Evolutionary conservation across 2,113 vertebrate species (phyloP).

Genomic region (Procapra przewalskii): DNA sequence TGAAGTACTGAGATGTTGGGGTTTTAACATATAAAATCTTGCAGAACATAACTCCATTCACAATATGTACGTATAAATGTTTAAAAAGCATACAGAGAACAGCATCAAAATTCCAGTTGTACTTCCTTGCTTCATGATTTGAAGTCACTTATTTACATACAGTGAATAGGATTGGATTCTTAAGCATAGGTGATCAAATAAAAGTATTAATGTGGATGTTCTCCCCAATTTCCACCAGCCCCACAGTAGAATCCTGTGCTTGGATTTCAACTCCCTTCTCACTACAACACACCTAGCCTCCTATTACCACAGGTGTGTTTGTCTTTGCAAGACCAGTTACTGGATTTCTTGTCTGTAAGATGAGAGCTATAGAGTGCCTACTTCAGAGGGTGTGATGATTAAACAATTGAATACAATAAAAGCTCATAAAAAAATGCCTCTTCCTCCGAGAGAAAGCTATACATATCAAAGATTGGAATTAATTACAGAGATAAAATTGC

Average conservation of each 20-base stretch:
- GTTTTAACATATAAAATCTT: background rate
- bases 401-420: background rate
- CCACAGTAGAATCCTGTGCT: background rate
- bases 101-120: background rate
- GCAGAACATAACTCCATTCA: background rate
- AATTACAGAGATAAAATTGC: background rate
- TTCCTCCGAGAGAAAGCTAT: background rate
- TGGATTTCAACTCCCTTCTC: background rate
- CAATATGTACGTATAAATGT: background rate
- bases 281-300: rapidly evolving
- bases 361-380: background rate
- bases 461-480: background rate
- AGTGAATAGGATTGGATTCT: background rate
- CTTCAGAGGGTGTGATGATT: background rate
- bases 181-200: background rate
- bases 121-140: background rate
- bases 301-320: background rate
- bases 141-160: background rate
- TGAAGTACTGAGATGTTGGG: background rate
- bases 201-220: background rate
- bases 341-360: background rate
- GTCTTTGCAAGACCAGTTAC: background rate
- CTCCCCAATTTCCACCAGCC: background rate
- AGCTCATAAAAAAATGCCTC: background rate
- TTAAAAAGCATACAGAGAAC: background rate